Evolutionary conservation across 2,113 vertebrate genomes (phyloP).

Genomic region (Mesocricetus auratus): DNA sequence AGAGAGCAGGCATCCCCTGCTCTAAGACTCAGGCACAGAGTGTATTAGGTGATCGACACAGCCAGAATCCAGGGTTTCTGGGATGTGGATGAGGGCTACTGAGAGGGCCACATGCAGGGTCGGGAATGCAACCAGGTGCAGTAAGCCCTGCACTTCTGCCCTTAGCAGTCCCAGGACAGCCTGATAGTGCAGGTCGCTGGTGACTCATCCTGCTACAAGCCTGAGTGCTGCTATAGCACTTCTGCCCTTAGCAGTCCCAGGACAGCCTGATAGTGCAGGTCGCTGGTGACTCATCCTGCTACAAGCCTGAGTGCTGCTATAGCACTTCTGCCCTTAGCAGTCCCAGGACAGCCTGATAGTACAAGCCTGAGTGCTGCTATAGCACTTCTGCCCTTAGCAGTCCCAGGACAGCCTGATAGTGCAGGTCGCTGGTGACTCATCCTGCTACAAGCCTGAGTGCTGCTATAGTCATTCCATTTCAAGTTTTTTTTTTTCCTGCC

Average conservation of each 20-base stretch:
- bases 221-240: not conserved
- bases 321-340: too few species aligned
- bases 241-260: too few species aligned
- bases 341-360: too few species aligned
- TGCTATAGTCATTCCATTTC: fast-evolving
- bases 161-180: too few species aligned
- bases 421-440: not conserved
- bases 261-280: too few species aligned
- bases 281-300: too few species aligned
- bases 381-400: fast-evolving
- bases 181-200: fast-evolving
- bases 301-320: too few species aligned
- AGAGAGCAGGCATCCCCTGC: not conserved
- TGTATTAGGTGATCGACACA: not conserved
- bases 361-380: too few species aligned
- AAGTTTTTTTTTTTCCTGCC: fast-evolving
- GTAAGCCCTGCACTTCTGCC: not conserved
- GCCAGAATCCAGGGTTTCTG: not conserved
- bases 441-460: not conserved
- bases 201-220: not conserved
- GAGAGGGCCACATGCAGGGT: not conserved
- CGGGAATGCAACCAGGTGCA: not conserved
- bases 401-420: too few species aligned
- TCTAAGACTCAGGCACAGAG: not conserved
- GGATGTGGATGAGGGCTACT: not conserved